Conservation (phyloP, 2,888 invertebrate genomes). For the Agrochola litura region DNA sequence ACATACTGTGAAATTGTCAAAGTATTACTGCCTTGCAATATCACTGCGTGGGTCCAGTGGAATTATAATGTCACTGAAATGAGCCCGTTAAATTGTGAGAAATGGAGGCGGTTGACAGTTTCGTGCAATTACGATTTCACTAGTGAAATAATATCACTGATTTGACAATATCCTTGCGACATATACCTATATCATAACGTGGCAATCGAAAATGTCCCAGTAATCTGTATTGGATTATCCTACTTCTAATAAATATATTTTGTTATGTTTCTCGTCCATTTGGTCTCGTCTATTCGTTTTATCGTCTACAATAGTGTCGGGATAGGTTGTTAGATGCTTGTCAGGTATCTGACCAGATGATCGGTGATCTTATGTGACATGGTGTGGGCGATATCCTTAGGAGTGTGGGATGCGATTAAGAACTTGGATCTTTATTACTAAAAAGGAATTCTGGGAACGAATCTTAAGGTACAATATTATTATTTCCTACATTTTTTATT, state of each 20-base stretch:
- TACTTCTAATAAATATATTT: constrained; percentile 42
- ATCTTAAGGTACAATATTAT: background rate
- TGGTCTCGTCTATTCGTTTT: constrained; percentile 15
- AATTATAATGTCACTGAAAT: too few species aligned
- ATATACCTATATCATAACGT: constrained; percentile 2
- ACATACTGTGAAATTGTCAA: too few species aligned
- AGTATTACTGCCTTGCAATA: too few species aligned
- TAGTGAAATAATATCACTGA: too few species aligned
- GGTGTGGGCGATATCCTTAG: background rate
- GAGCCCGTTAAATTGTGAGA: too few species aligned
- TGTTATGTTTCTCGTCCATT: constrained; percentile 31
- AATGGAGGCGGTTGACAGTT: too few species aligned
- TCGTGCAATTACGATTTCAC: too few species aligned
- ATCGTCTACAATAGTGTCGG: constrained; percentile 2
- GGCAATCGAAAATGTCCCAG: constrained; percentile 7
- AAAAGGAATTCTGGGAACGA: background rate
- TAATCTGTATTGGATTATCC: constrained; percentile 39
- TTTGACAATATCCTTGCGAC: too few species aligned
- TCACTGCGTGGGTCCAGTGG: too few species aligned
- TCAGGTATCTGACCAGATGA: constrained; percentile 1
- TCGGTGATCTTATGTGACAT: background rate
- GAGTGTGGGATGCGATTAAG: background rate
- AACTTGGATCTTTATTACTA: background rate
- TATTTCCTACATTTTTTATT: background rate
- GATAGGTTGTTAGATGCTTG: constrained; percentile 17